Evolutionary conservation across 2,113 vertebrate genomes (phyloP), one percentile per base, ranked within the genome.

Genomic region (Pavo muticus): DNA sequence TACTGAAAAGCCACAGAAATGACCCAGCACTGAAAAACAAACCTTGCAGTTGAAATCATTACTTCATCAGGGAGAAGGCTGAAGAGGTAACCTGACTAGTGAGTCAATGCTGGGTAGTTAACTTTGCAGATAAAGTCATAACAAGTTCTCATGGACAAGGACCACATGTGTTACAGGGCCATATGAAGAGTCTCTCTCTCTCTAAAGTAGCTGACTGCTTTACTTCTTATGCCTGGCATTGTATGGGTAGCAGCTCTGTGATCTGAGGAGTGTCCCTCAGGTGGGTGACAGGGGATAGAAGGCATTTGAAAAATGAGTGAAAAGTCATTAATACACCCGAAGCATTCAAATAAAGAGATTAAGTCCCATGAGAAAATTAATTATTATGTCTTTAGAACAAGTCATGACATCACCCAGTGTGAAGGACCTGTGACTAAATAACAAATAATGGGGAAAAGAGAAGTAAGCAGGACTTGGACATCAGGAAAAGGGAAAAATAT

Each of bases 371-470:
- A 91, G 21, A 52, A 93, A 85, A 79, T 3, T 9, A 65, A 21
- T 27, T 3, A 68, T 68, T 68, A 67, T 14, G 8, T 60, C 90
- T 60, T 84, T 57, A 78, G 21, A 93, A 27, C 37, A 75, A 68
- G 32, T 20, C 47, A 84, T 0, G 0, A 60, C 10, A 68, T 44
- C 32, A 45, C 32, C 70, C 10, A 10, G 5, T 37, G 48, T 37
- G 81, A 74, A 90, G 42, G 16, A 37, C 18, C 30, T 9, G 24
- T 24, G 61, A 25, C 11, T n/a, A 39, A 70, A 68, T 54, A 91
- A 59, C 35, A 10, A 71, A 24, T 25, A 76, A 60, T 7, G 5
- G 13, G 17, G 0, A 1, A 23, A 73, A 63, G 14, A 42, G 35
- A 81, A 74, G n/a, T 20, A 35, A 87, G 40, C 4, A 37, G 11